Evolutionary conservation across 2,113 vertebrate genomes (phyloP).

Genomic region (Calidris pugnax): DNA sequence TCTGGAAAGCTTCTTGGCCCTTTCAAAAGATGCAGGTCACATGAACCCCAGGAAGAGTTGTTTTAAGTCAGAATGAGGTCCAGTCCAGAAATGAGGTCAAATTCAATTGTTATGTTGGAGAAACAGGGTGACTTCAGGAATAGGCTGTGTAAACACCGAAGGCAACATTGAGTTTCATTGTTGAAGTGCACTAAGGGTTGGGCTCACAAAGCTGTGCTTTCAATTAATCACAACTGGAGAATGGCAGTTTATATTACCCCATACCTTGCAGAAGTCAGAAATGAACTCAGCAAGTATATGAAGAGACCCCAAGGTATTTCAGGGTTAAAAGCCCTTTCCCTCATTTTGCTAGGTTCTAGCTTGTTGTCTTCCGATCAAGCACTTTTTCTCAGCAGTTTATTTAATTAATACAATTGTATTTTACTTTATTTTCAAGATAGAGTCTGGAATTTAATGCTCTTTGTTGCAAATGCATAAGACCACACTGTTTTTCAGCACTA

Average conservation of each 20-base stretch:
- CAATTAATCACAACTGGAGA: neutral
- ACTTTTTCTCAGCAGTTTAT: neutral
- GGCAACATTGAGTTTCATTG: neutral
- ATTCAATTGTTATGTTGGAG: neutral
- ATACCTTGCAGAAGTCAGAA: neutral
- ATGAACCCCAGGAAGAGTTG: neutral
- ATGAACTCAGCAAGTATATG: neutral
- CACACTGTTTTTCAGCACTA: neutral
- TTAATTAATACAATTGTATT: neutral
- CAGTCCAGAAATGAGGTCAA: conserved; percentile 43
- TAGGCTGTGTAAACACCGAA: conserved; percentile 43
- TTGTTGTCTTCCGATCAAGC: neutral
- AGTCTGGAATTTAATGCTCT: neutral
- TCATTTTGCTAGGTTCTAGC: neutral
- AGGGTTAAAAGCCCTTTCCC: neutral
- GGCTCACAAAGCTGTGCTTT: neutral
- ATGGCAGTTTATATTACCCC: conserved; percentile 13
- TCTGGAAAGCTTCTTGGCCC: conserved; percentile 7
- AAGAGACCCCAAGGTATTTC: neutral
- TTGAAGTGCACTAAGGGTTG: neutral
- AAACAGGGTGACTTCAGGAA: conserved; percentile 46
- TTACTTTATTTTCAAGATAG: neutral
- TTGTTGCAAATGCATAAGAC: neutral
- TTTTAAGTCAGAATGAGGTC: conserved; percentile 13
- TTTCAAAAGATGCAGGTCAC: conserved; percentile 7